Conservation (phyloP, 2,113 vertebrate species). For the Etheostoma spectabile region DNA sequence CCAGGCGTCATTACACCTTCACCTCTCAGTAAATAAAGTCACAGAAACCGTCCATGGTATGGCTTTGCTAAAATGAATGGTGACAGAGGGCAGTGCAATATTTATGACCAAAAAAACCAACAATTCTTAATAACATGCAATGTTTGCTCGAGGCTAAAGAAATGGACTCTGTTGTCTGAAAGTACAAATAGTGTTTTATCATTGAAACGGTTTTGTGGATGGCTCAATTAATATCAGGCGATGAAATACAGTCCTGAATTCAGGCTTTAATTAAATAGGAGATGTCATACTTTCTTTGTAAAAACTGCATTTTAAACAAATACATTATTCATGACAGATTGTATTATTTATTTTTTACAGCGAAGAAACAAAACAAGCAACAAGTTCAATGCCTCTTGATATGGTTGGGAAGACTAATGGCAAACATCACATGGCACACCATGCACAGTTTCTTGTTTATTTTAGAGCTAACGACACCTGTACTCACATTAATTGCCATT, state of each 20-base stretch:
- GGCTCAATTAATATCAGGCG: neutral
- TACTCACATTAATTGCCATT: constrained; percentile 16
- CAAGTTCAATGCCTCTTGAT: neutral
- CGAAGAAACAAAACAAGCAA: neutral
- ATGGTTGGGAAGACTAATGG: neutral
- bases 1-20: constrained; percentile 21
- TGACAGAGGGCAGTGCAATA: constrained; percentile 7
- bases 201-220: neutral
- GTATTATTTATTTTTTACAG: neutral
- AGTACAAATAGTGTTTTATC: neutral
- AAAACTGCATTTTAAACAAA: neutral
- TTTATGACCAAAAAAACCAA: constrained; percentile 41
- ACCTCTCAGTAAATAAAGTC: constrained; percentile 35
- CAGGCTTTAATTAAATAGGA: neutral
- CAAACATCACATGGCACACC: neutral
- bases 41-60: constrained; percentile 36
- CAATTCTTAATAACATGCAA: constrained; percentile 7
- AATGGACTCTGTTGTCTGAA: neutral
- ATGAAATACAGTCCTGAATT: neutral
- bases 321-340: neutral
- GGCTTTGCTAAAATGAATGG: constrained; percentile 27
- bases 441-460: constrained; percentile 1
- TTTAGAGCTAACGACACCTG: constrained; percentile 16
- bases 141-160: neutral
- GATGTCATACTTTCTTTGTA: too few species aligned